Conservation (phyloP, 1,140 invertebrate species). For the Anastrepha ludens region DNA sequence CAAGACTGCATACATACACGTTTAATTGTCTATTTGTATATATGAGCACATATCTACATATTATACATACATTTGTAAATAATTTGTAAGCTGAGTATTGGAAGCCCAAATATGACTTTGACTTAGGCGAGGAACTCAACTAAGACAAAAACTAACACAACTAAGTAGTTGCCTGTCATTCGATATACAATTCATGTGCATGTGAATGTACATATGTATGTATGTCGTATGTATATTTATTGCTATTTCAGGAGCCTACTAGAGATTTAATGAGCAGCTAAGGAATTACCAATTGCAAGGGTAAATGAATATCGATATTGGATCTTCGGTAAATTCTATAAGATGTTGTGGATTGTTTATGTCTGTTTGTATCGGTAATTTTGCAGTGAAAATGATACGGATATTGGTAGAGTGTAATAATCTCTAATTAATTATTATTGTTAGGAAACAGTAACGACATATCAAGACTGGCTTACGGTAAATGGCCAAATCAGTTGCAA, state of each 20-base stretch:
- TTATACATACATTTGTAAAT: neutral
- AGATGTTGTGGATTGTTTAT: neutral
- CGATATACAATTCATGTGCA: neutral
- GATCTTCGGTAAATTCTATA: neutral
- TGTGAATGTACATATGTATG: neutral
- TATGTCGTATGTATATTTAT: neutral
- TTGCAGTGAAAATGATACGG: neutral
- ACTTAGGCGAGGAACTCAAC: neutral
- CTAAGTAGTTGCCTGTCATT: too few relatives aligned
- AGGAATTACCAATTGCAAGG: neutral
- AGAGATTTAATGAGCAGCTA: slow-evolving; percentile 26
- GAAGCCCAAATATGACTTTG: neutral
- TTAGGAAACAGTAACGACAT: neutral
- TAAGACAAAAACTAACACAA: neutral
- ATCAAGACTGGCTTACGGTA: too few relatives aligned
- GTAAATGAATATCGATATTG: neutral
- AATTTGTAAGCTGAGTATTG: slow-evolving; percentile 1
- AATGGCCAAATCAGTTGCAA: too few relatives aligned
- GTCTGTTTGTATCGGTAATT: neutral
- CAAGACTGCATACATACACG: neutral
- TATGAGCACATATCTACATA: neutral
- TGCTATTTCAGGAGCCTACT: neutral
- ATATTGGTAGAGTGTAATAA: neutral
- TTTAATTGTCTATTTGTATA: neutral
- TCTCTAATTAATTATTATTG: slow-evolving; percentile 30